Evolutionary conservation across 1,140 invertebrate genomes (phyloP), one percentile per base, ranked within the genome.

Genomic region (Trichoplusia ni): DNA sequence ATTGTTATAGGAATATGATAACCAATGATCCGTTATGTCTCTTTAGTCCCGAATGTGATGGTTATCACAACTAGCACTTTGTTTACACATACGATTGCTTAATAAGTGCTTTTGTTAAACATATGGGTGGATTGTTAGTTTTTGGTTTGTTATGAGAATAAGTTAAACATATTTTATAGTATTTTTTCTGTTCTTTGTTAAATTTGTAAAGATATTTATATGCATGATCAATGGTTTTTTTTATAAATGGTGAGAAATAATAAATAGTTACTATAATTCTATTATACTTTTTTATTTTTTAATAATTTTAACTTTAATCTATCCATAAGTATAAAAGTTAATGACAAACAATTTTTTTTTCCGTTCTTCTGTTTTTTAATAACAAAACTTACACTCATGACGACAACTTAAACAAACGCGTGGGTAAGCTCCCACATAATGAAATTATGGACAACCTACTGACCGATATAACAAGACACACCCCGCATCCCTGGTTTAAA

Each of bases 361-460:
- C 56, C 54, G 47, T 40, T 46, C 40, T 73, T 63, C 58, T 49
- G 29, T 35, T 60, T 56, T 59, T 61, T n/a, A n/a, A 19, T 47
- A 73, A 73, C 71, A 64, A 37, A 67, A 67, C 54, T 69, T 61
- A 56, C 54, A 25, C 56, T 40, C 13, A 27, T 59, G 53, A 64
- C 31, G 56, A 40, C 13, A 27, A 44, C 65, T 35, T 58, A 11
- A 62, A 72, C 64, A 37, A 72, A 70, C 16, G 62, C 64, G 62
- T 66, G 64, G 53, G 42, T 67, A 67, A 54, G 51, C 64, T 77
- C 74, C 71, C 71, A 73, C 79, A 75, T 79, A 67, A 72, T 79
- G 69, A 81, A 74, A 79, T 77, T 79, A 75, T 71, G 64, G 73
- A 71, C 56, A 69, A 46, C 66, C 65, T 62, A 63, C 38, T 58